phyloP scores from a whole-genome alignment of 2,797 vertebrate genomes.

The Threskiornis aethiopicus region DNA sequence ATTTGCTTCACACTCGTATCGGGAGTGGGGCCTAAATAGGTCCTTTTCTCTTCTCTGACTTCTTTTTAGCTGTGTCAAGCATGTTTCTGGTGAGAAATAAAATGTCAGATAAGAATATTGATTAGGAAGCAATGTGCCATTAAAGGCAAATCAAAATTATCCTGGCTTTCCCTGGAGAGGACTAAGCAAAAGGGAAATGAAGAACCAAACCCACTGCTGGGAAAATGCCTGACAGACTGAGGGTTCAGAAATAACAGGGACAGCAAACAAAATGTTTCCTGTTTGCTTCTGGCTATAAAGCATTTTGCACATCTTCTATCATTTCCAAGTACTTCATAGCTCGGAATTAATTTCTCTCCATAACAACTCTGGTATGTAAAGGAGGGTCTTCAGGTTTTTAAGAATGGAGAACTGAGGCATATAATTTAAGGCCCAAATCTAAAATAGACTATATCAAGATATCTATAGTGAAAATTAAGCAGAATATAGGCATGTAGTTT shows the following conservation, averaged over 20 bases:
- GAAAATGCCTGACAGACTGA: not conserved
- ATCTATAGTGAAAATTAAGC: not conserved
- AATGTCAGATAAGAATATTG: not conserved
- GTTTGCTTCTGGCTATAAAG: not conserved
- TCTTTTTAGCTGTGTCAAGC: not conserved
- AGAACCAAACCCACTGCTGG: not conserved
- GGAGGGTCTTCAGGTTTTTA: not conserved
- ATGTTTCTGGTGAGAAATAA: not conserved
- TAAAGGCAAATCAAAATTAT: not conserved
- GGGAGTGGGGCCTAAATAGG: fast-evolving
- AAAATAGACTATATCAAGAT: not conserved
- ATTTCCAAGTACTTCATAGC: not conserved
- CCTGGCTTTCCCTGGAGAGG: not conserved
- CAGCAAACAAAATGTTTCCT: not conserved
- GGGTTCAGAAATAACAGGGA: not conserved
- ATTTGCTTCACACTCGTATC: not conserved
- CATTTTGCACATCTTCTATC: fast-evolving
- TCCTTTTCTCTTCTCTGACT: not conserved
- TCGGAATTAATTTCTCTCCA: not conserved
- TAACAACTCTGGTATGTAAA: not conserved
- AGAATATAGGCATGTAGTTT: not conserved
- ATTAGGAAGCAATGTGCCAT: not conserved
- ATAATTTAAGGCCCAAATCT: not conserved
- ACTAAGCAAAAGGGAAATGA: not conserved
- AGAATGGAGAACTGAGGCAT: not conserved